Evolutionary conservation across 2,797 vertebrate species (phyloP).

Genomic region (Hyperoplus lanceolatus): DNA sequence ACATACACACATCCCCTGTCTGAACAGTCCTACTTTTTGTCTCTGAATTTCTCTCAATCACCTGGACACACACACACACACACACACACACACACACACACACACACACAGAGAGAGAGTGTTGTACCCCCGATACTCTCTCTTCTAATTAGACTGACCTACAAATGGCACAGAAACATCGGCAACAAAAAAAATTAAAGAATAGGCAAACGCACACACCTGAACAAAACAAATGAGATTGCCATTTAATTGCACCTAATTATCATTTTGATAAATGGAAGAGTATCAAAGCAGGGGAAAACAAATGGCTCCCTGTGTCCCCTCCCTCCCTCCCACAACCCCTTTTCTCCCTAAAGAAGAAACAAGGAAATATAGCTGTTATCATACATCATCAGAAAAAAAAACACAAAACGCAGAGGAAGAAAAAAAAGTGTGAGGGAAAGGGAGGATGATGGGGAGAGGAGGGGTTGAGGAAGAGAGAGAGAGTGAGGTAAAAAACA

Average conservation of each 20-base stretch:
- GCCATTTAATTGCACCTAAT: slow-evolving; percentile 90
- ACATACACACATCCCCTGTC: slow-evolving; percentile 22
- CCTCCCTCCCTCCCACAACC: slow-evolving; percentile 59
- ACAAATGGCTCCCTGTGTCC: slow-evolving; percentile 82
- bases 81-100: slow-evolving; percentile 26
- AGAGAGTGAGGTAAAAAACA: slow-evolving; percentile 55
- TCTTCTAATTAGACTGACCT: slow-evolving; percentile 82
- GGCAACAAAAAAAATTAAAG: slow-evolving; percentile 54
- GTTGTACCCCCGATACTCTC: slow-evolving; percentile 17
- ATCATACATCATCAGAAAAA: slow-evolving; percentile 83
- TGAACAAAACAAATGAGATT: slow-evolving; percentile 89
- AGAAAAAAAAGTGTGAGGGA: background rate
- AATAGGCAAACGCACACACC: slow-evolving; percentile 79
- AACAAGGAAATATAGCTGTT: slow-evolving; percentile 80
- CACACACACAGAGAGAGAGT: background rate
- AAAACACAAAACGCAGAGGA: slow-evolving; percentile 66
- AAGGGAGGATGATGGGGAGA: too few species aligned
- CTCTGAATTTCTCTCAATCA: slow-evolving; percentile 70
- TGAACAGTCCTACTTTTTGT: slow-evolving; percentile 64
- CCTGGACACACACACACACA: slow-evolving; percentile 7
- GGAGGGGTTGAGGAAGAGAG: slow-evolving; percentile 21
- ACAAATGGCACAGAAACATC: slow-evolving; percentile 79
- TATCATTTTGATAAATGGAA: slow-evolving; percentile 91
- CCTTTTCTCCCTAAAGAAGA: slow-evolving; percentile 81
- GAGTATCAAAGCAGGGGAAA: slow-evolving; percentile 82